These are phyloP conservation scores for Philereme vetulata DNA, from an alignment of 2,888 invertebrate genomes.

Conservation along the genomic window DNA sequence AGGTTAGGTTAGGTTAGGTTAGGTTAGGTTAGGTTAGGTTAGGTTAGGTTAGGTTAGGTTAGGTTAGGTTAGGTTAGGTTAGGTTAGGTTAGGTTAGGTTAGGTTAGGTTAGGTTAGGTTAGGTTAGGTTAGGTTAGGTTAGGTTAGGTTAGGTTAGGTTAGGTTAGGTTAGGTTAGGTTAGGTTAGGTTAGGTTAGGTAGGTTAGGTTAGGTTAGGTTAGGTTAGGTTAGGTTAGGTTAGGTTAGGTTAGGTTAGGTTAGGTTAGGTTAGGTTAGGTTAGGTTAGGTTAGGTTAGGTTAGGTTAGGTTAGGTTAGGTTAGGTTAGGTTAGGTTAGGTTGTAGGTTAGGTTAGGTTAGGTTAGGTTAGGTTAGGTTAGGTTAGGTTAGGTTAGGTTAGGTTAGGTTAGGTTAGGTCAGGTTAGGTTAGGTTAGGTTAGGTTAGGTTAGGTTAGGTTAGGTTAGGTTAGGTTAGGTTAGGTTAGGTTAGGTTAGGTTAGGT, in stretches of 20 bases:
- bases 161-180: constrained; percentile 33
- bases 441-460: constrained; percentile 37
- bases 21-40: constrained; percentile 18
- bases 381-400: constrained; percentile 6
- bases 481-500: constrained; percentile 33
- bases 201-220: constrained; percentile 31
- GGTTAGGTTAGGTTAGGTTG: not conserved
- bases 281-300: constrained; percentile 38
- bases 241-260: constrained; percentile 36
- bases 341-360: not conserved
- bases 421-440: constrained; percentile 34
- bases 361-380: not conserved
- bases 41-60: constrained; percentile 39
- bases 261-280: constrained; percentile 34
- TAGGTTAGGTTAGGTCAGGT: constrained; percentile 36
- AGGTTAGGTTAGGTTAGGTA: too few relatives aligned
- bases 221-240: constrained; percentile 30
- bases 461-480: constrained; percentile 39
- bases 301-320: constrained; percentile 9
- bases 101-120: constrained; percentile 38
- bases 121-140: constrained; percentile 29
- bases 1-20: constrained; percentile 35
- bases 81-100: constrained; percentile 36
- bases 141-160: constrained; percentile 21
- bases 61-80: constrained; percentile 40